Percentiles rank a stretch among this genome's conserved stretches.
Conservation (phyloP, 2,113 vertebrate species). For the Shinisaurus crocodilurus region DNA sequence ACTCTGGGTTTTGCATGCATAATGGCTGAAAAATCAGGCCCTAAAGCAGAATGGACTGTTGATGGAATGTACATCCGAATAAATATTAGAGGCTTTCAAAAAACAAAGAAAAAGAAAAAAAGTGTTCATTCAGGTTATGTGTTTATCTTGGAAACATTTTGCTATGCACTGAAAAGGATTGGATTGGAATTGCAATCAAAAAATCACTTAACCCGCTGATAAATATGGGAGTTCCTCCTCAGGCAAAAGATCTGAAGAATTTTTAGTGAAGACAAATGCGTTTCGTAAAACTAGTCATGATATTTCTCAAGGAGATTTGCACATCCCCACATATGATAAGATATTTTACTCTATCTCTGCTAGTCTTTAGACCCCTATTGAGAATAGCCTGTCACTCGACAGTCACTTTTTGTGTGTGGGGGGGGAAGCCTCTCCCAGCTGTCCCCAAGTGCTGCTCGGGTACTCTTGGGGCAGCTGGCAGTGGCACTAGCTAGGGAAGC, state of each 20-base stretch:
- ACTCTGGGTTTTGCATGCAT: not conserved
- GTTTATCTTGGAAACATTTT: constrained; percentile 7
- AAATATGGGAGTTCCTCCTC: not conserved
- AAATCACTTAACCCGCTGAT: not conserved
- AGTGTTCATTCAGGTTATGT: not conserved
- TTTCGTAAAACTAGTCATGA: not conserved
- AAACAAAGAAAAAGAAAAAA: not conserved
- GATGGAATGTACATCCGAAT: not conserved
- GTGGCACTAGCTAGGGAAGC: too few relatives aligned
- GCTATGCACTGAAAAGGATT: not conserved
- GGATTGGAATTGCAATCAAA: not conserved
- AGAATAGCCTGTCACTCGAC: too few relatives aligned
- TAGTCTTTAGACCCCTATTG: not conserved
- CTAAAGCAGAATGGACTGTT: rapidly evolving
- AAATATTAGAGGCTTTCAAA: not conserved
- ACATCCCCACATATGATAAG: not conserved
- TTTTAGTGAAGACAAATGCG: not conserved
- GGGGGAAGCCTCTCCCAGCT: too few relatives aligned
- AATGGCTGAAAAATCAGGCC: not conserved
- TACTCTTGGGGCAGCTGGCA: too few relatives aligned
- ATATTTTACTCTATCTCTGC: not conserved
- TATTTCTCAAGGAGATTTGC: not conserved
- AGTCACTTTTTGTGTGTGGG: too few relatives aligned
- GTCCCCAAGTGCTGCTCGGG: too few relatives aligned
- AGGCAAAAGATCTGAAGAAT: not conserved